A percentile compares a stretch with the other conserved stretches of the same genome.
Evolutionary conservation across 2,888 invertebrate genomes (phyloP).

Genomic region (Drepanosiphum platanoidis): DNA sequence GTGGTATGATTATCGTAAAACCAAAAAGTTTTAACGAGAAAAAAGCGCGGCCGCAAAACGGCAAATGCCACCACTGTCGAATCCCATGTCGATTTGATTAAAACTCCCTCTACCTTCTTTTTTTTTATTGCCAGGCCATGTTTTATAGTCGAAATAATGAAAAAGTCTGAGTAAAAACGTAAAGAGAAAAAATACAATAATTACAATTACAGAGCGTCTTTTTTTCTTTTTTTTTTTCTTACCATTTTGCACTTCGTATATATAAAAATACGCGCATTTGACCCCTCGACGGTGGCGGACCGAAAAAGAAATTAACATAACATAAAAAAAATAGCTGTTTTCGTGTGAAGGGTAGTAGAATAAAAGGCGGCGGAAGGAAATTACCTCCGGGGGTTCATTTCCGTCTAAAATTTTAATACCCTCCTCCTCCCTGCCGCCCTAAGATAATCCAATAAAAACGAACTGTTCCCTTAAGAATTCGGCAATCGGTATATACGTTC

Average conservation of each 20-base stretch:
- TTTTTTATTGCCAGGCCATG: slow-evolving; percentile 50
- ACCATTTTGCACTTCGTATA: slow-evolving; percentile 60
- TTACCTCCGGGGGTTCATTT: slow-evolving; percentile 64
- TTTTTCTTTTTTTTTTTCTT: slow-evolving; percentile 18
- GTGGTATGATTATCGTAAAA: slow-evolving; percentile 58
- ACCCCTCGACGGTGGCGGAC: slow-evolving; percentile 58
- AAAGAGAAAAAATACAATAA: slow-evolving; percentile 55
- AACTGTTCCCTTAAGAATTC: slow-evolving; percentile 62
- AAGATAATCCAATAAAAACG: slow-evolving; percentile 62
- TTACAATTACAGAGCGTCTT: slow-evolving; percentile 56
- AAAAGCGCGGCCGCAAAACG: slow-evolving; percentile 58
- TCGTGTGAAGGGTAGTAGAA: slow-evolving; percentile 52
- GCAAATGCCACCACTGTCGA: slow-evolving; percentile 51
- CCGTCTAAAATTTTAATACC: slow-evolving; percentile 64
- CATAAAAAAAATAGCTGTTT: slow-evolving; percentile 62
- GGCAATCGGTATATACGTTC: slow-evolving; percentile 57
- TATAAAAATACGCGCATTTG: slow-evolving; percentile 42
- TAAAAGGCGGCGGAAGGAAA: slow-evolving; percentile 63
- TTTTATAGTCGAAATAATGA: slow-evolving; percentile 62
- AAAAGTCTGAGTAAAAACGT: slow-evolving; percentile 59
- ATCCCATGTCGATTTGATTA: slow-evolving; percentile 61
- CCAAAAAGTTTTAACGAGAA: slow-evolving; percentile 62
- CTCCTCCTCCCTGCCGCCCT: slow-evolving; percentile 51
- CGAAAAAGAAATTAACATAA: slow-evolving; percentile 62
- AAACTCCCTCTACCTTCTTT: slow-evolving; percentile 56